Evolutionary conservation across 1,140 invertebrate species (phyloP).

Genomic region (Meloidogyne floridensis): DNA sequence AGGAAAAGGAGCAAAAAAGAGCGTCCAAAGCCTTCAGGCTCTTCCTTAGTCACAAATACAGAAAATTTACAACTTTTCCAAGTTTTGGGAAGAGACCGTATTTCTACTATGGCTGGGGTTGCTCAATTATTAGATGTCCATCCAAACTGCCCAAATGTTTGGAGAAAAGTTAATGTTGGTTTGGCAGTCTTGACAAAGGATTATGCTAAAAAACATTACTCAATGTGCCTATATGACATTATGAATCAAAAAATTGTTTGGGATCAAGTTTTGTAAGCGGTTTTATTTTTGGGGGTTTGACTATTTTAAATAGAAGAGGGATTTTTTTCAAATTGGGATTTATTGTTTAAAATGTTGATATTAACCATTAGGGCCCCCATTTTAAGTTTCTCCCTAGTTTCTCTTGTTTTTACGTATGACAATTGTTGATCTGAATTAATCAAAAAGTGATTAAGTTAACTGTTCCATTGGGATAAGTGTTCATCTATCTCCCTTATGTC

Average conservation of each 20-base stretch:
- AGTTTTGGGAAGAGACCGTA: slow-evolving; percentile 28
- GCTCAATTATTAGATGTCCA: slow-evolving; percentile 31
- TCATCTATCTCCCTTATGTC: no score
- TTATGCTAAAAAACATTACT: slow-evolving; percentile 37
- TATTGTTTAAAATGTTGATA: no score
- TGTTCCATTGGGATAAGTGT: no score
- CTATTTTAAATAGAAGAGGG: slow-evolving; percentile 13
- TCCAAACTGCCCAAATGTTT: slow-evolving; percentile 8
- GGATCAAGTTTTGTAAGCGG: slow-evolving; percentile 37
- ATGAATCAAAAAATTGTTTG: slow-evolving; percentile 35
- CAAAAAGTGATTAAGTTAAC: no score
- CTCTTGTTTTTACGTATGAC: not conserved
- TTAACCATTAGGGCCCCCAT: no score
- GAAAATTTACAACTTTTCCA: slow-evolving; percentile 38
- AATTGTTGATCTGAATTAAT: no score
- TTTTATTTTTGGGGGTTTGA: not conserved
- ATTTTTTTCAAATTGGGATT: no score
- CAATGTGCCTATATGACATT: slow-evolving; percentile 35
- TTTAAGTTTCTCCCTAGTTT: not conserved
- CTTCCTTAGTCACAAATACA: slow-evolving; percentile 24
- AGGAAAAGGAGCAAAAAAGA: slow-evolving; percentile 24
- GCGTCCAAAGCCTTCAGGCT: slow-evolving; percentile 29
- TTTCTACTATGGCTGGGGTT: slow-evolving; percentile 34
- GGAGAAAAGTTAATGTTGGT: slow-evolving; percentile 25
- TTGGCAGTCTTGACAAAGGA: slow-evolving; percentile 35